Evolutionary conservation across 2,888 invertebrate genomes (phyloP).

Genomic region (Suillia variegata): DNA sequence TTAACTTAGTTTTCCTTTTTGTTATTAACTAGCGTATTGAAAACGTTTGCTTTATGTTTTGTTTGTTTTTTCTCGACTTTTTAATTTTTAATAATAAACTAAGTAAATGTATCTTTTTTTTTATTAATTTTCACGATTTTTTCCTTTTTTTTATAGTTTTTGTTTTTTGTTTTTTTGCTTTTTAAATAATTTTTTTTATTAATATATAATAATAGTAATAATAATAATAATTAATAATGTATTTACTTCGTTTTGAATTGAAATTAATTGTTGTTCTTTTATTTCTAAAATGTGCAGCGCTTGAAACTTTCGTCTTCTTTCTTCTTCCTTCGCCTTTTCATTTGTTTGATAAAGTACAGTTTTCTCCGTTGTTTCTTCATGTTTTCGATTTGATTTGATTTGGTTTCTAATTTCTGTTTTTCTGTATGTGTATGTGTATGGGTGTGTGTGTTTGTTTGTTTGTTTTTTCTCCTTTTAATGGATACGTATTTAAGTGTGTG

Average conservation of each 20-base stretch:
- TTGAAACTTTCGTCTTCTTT: no score
- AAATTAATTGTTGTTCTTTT: constrained; percentile 13
- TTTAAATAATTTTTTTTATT: constrained; percentile 11
- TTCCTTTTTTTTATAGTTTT: neutral
- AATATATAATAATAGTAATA: constrained; percentile 15
- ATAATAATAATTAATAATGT: constrained; percentile 16
- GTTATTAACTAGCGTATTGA: neutral
- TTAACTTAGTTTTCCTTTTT: constrained; percentile 8
- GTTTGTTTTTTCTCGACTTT: constrained; percentile 5
- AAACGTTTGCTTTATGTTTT: constrained; percentile 3
- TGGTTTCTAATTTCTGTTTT: constrained; percentile 18
- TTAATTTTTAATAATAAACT: constrained; percentile 29
- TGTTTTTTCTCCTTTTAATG: no score
- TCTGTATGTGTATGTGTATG: constrained; percentile 17
- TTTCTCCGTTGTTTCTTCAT: constrained; percentile 17
- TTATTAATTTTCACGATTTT: neutral
- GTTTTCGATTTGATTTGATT: constrained; percentile 32
- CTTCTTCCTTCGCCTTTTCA: neutral
- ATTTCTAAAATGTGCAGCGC: constrained; percentile 27
- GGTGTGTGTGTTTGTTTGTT: constrained; percentile 20
- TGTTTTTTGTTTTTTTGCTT: constrained; percentile 3
- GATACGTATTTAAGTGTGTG: no score
- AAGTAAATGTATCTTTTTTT: constrained; percentile 24
- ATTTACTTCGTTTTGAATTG: constrained; percentile 11
- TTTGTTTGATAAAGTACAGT: no score